Conservation (phyloP, 2,888 invertebrate genomes). For the Pocota personata region DNA sequence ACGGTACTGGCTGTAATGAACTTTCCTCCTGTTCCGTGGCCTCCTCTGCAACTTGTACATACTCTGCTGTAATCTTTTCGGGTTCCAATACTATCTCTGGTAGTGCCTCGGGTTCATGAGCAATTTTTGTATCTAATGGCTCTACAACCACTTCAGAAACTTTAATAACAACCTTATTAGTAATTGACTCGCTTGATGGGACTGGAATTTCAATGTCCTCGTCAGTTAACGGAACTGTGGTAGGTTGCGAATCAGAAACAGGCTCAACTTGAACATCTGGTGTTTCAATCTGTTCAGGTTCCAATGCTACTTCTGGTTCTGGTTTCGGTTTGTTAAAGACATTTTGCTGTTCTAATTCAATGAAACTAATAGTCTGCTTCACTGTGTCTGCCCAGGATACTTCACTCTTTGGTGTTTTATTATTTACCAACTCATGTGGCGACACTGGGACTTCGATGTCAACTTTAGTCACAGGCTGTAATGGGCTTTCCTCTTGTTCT, state of each 20-base stretch:
- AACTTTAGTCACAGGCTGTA: too few species aligned
- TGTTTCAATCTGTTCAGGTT: not conserved
- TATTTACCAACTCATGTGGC: not conserved
- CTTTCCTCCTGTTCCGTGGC: too few species aligned
- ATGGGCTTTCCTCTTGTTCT: too few species aligned
- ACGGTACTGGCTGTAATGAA: not conserved
- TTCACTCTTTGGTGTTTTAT: not conserved
- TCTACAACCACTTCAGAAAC: too few species aligned
- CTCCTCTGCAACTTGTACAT: too few species aligned
- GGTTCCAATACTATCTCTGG: too few species aligned
- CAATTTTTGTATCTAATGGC: too few species aligned
- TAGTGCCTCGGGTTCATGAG: too few species aligned
- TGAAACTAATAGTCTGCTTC: not conserved
- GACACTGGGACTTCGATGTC: too few species aligned
- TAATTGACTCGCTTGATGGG: not conserved
- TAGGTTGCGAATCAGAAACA: not conserved
- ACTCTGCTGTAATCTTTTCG: not conserved
- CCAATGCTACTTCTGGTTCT: too few species aligned
- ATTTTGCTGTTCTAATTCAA: slow-evolving; percentile 7
- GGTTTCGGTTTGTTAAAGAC: too few species aligned
- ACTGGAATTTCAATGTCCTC: not conserved
- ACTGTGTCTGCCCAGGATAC: not conserved
- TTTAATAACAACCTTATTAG: not conserved
- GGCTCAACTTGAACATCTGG: not conserved
- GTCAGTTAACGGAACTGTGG: not conserved